Conservation (phyloP, 2,888 invertebrate genomes). For the Venusia cambrica region DNA sequence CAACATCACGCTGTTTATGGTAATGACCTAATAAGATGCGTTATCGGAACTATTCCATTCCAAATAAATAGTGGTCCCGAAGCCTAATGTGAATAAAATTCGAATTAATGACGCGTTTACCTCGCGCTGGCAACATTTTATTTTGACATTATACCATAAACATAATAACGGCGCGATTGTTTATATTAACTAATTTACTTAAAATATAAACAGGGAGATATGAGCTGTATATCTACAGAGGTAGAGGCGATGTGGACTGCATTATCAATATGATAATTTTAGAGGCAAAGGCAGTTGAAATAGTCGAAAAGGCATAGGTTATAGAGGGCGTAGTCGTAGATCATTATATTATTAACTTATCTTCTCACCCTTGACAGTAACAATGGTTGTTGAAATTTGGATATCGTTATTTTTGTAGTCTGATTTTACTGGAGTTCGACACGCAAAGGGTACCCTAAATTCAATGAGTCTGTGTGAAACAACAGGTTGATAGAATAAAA, state of each 20-base stretch:
- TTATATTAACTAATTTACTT: constrained; percentile 38
- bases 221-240: constrained; percentile 18
- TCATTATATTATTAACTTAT: constrained; percentile 79
- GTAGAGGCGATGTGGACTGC: constrained; percentile 24
- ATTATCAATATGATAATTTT: constrained; percentile 40
- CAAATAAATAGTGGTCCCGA: constrained; percentile 53
- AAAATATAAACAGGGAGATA: constrained; percentile 30
- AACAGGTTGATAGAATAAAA: constrained; percentile 49
- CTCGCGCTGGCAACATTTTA: constrained; percentile 63
- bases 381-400: constrained; percentile 76
- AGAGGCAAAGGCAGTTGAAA: constrained; percentile 48
- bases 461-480: constrained; percentile 61
- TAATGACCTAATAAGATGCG: constrained; percentile 47
- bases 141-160: constrained; percentile 72
- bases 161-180: constrained; percentile 64
- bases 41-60: constrained; percentile 51
- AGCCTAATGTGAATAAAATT: constrained; percentile 66
- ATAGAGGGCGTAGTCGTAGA: constrained; percentile 61
- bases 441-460: constrained; percentile 69
- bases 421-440: constrained; percentile 67
- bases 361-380: constrained; percentile 80
- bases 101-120: constrained; percentile 65
- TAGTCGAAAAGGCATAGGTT: constrained; percentile 54
- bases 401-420: constrained; percentile 69
- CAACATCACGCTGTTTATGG: constrained; percentile 32